Evolutionary conservation across 1,140 invertebrate species (phyloP), one percentile per base, ranked within the genome.

Genomic region (Drosophila cardini): DNA sequence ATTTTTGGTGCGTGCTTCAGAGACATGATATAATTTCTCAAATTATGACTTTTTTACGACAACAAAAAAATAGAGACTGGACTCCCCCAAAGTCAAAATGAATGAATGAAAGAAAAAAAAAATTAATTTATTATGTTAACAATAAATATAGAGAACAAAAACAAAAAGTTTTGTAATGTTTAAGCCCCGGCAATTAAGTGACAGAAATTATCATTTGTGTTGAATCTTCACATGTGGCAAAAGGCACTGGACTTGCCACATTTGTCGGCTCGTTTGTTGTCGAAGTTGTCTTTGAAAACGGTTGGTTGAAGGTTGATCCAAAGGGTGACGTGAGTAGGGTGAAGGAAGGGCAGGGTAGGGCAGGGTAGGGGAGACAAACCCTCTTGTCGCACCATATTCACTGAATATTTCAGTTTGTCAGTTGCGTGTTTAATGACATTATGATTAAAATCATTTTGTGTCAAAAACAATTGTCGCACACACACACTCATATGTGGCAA

Each of bases 401-500:
- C 58, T 75, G 72, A 75, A 62, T 70, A 75, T 71, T 70, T 71
- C 57, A 62, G 72, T 43, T 43, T 67, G 70, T 68, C 72, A 75
- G 72, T 83, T 83, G 79, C 83, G 83, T 86, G 83, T 87, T 83
- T 87, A 83, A 87, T 89, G 84, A 87, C 83, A 86, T 87, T 86
- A 86, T 86, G 82, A 86, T 86, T 86, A 86, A 86, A 86, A 86
- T 86, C 83, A 83, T 83, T 87, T 89, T 87, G 83, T 86, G 83
- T 86, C 82, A 86, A 86, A 86, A 82, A 79, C 83, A 86, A 86
- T 86, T 86, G 83, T 83, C 76, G 57, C 82, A 86, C 63, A 62
- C 60, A 52, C 78, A 69, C 58, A 34, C 52, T 50, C 43, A 18
- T 38, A 53, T 13, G 34, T 36, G 16, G 61, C 26, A 32, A 18